These are phyloP conservation scores for Psilanteris sp. DNA, from an alignment of 1,140 invertebrate species.

Conservation along the genomic window DNA sequence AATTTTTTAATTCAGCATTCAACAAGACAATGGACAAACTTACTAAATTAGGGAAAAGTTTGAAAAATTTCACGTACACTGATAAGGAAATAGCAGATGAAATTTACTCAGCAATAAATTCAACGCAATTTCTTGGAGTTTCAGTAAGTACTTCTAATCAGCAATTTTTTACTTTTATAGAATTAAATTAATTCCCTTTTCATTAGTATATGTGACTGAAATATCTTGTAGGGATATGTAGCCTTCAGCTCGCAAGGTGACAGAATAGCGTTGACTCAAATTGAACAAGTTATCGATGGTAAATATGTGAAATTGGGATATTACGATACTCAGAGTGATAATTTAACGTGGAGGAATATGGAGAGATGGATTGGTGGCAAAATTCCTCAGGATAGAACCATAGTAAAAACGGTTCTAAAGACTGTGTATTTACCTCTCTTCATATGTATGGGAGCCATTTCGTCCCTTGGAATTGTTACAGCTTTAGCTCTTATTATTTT, in stretches of 20 bases:
- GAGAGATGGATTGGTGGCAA: slow-evolving; percentile 95
- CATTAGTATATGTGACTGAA: too few species aligned
- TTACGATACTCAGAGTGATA: slow-evolving; percentile 96
- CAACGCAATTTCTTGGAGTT: slow-evolving; percentile 97
- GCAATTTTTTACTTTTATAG: too few species aligned
- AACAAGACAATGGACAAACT: slow-evolving; percentile 96
- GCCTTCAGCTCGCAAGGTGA: slow-evolving; percentile 98
- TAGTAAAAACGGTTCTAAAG: slow-evolving; percentile 89
- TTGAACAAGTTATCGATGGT: slow-evolving; percentile 97
- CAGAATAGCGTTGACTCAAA: slow-evolving; percentile 98
- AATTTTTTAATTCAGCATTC: slow-evolving; percentile 84
- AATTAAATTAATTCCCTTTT: too few species aligned
- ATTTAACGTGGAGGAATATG: slow-evolving; percentile 94
- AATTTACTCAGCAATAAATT: slow-evolving; percentile 98
- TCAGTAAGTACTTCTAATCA: too few species aligned
- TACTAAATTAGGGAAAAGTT: slow-evolving; percentile 86
- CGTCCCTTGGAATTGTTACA: slow-evolving; percentile 90
- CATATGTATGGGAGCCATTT: slow-evolving; percentile 93
- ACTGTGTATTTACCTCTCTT: slow-evolving; percentile 93
- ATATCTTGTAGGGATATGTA: slow-evolving; percentile 88
- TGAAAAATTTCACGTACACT: slow-evolving; percentile 98
- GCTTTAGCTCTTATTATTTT: slow-evolving; percentile 92
- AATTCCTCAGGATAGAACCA: slow-evolving; percentile 94
- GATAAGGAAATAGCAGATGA: slow-evolving; percentile 96
- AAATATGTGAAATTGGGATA: slow-evolving; percentile 97